These are phyloP conservation scores for Oasisia sp. DNA, from an alignment of 2,888 invertebrate species.

Conservation along the genomic window DNA sequence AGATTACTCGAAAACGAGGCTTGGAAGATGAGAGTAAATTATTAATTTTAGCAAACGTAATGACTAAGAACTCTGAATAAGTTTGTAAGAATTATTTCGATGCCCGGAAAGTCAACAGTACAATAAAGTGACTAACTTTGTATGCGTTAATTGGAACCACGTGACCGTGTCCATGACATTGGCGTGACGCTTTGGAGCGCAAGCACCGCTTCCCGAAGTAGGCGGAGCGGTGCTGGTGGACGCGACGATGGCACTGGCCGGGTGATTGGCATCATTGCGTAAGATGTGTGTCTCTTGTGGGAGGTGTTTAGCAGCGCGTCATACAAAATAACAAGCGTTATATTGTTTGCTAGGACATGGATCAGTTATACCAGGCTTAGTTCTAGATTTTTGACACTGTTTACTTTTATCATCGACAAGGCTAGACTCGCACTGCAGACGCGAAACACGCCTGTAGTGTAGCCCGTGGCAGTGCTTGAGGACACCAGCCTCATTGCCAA, in stretches of 20 bases:
- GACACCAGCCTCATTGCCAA: not conserved
- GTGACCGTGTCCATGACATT: constrained; percentile 10
- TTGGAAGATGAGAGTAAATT: not conserved
- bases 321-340: not conserved
- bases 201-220: constrained; percentile 17
- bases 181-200: not conserved
- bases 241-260: not conserved
- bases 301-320: not conserved
- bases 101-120: not conserved
- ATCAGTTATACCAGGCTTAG: not conserved
- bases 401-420: not conserved
- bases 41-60: not conserved
- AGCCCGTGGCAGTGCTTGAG: not conserved
- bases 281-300: not conserved
- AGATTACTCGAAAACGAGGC: constrained; percentile 13
- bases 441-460: not conserved
- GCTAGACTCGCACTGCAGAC: not conserved
- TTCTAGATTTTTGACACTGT: not conserved
- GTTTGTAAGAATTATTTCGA: not conserved
- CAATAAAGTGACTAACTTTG: not conserved
- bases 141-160: constrained; percentile 17
- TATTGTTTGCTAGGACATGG: not conserved
- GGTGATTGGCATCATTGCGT: not conserved
- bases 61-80: not conserved
- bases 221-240: constrained; percentile 10